A percentile compares a stretch with the other conserved stretches of the same genome.
Conservation (phyloP, 2,888 invertebrate genomes). For the Pandemis corylana region DNA sequence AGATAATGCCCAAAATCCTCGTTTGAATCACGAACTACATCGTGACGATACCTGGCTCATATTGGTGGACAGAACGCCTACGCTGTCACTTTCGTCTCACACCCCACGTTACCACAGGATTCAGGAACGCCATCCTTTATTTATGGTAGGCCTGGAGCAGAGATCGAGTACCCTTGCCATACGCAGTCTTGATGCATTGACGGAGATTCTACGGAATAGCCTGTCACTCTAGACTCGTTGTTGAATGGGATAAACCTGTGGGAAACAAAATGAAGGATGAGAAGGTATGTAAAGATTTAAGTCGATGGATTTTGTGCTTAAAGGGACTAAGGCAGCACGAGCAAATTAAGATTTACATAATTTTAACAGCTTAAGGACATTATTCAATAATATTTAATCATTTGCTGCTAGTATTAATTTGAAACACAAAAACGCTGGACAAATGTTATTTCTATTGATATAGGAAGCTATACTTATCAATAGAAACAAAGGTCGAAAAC, state of each 20-base stretch:
- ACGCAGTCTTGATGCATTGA: slow-evolving; percentile 39
- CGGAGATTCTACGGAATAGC: slow-evolving; percentile 36
- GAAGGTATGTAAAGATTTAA: not conserved
- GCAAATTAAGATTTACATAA: not conserved
- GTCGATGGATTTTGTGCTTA: slow-evolving; percentile 2
- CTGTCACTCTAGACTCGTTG: slow-evolving; percentile 32
- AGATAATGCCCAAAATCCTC: not conserved
- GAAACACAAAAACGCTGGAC: no score
- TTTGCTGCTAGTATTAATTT: no score
- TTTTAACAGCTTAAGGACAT: no score
- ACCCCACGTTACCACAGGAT: slow-evolving; percentile 65
- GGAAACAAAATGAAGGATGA: slow-evolving; percentile 32
- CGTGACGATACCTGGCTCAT: slow-evolving; percentile 57
- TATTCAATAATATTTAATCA: no score
- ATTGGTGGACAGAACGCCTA: slow-evolving; percentile 65
- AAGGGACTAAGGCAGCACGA: not conserved
- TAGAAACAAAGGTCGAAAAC: slow-evolving; percentile 6
- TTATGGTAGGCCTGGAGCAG: slow-evolving; percentile 56
- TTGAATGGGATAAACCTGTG: slow-evolving; percentile 23
- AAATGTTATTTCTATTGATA: no score
- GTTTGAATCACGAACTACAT: not conserved
- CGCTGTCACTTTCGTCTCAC: slow-evolving; percentile 79
- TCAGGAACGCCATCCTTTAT: slow-evolving; percentile 69
- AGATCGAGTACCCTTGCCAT: slow-evolving; percentile 61
- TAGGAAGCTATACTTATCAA: not conserved